A percentile compares a stretch with the other conserved stretches of the same genome.
Evolutionary conservation across 2,888 invertebrate genomes (phyloP).

Genomic region (Drosophila phalerata): DNA sequence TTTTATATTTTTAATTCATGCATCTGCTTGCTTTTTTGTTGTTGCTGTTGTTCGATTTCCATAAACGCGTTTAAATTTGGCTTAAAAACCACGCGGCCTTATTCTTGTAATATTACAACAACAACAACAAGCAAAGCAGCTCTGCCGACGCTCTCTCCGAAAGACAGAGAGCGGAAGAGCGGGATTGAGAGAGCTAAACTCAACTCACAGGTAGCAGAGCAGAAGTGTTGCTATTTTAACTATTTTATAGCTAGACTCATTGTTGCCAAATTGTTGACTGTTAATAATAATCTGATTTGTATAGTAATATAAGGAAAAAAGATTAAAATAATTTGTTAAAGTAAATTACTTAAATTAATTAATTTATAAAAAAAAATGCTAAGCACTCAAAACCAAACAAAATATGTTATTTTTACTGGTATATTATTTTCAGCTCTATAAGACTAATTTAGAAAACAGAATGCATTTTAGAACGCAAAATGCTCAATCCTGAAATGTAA

Average conservation of each 20-base stretch:
- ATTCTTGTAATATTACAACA: constrained; percentile 68
- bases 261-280: too few relatives aligned
- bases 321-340: too few relatives aligned
- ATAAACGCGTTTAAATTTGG: constrained; percentile 56
- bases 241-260: background rate
- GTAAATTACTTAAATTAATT: too few relatives aligned
- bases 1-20: background rate
- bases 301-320: too few relatives aligned
- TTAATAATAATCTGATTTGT: too few relatives aligned
- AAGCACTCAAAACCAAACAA: too few relatives aligned
- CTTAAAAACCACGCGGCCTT: constrained; percentile 56
- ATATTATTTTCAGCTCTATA: background rate
- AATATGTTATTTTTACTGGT: too few relatives aligned
- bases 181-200: constrained; percentile 6
- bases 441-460: background rate
- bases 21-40: constrained; percentile 9
- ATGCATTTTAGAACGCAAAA: background rate
- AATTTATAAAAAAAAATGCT: too few relatives aligned
- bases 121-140: constrained; percentile 26
- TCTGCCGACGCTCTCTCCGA: constrained; percentile 24
- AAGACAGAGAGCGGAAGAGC: constrained; percentile 3
- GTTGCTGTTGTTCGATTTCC: constrained; percentile 37
- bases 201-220: constrained; percentile 39
- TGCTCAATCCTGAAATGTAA: background rate
- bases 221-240: background rate